Conservation (phyloP, 2,797 vertebrate genomes). For the Acipenser oxyrinchus region DNA sequence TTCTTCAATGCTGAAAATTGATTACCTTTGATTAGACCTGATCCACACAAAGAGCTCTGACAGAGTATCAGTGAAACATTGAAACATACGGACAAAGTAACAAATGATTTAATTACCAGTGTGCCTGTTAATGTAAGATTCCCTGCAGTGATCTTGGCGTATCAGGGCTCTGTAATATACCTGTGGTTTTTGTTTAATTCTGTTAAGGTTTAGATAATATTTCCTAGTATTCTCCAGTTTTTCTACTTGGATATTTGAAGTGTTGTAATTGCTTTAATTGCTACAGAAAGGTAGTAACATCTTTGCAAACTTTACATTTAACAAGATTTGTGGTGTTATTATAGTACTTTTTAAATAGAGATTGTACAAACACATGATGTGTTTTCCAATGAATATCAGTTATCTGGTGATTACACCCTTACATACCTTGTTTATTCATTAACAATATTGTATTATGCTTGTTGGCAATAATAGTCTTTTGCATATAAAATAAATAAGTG, state of each 20-base stretch:
- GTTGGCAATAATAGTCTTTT: background rate
- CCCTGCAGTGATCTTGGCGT: slow-evolving; percentile 73
- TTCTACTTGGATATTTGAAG: slow-evolving; percentile 46
- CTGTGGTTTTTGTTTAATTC: slow-evolving; percentile 70
- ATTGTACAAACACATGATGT: slow-evolving; percentile 4
- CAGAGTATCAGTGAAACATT: slow-evolving; percentile 76
- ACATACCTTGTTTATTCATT: background rate
- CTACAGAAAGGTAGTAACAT: slow-evolving; percentile 56
- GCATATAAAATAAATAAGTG: too few relatives aligned
- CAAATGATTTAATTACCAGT: slow-evolving; percentile 79
- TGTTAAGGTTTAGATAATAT: slow-evolving; percentile 77
- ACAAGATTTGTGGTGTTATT: slow-evolving; percentile 17
- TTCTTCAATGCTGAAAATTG: slow-evolving; percentile 78
- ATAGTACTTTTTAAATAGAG: background rate
- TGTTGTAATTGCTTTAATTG: slow-evolving; percentile 74
- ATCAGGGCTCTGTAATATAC: slow-evolving; percentile 66
- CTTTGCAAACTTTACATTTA: slow-evolving; percentile 70
- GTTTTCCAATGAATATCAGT: slow-evolving; percentile 7
- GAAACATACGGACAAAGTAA: slow-evolving; percentile 74
- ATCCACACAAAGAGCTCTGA: slow-evolving; percentile 74
- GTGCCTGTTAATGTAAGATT: slow-evolving; percentile 77
- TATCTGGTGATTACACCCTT: background rate
- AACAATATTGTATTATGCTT: background rate
- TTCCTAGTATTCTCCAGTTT: slow-evolving; percentile 69
- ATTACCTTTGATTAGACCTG: slow-evolving; percentile 80